phyloP scores from a whole-genome alignment of 2,888 invertebrate genomes.

The Liposcelis brunnea region DNA sequence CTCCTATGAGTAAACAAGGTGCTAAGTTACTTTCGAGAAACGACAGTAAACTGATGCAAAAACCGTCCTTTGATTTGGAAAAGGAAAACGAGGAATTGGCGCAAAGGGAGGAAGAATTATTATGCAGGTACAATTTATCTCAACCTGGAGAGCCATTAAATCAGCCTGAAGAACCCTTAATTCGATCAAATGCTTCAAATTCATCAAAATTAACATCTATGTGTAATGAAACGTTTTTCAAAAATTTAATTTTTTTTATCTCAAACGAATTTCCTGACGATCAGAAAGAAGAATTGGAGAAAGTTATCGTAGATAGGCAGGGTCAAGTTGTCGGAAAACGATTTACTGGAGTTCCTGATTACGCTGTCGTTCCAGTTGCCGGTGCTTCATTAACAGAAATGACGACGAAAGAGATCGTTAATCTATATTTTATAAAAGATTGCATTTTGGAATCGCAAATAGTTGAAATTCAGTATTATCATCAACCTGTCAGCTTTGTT shows the following conservation, averaged over 20 bases:
- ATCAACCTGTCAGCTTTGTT: slow-evolving; percentile 41
- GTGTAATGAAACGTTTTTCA: background rate
- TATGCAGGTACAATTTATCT: background rate
- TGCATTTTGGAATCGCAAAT: slow-evolving; percentile 22
- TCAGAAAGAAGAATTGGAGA: slow-evolving; percentile 19
- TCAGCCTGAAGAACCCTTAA: background rate
- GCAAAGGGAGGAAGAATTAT: background rate
- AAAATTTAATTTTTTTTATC: slow-evolving; percentile 19
- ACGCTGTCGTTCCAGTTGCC: slow-evolving; percentile 40
- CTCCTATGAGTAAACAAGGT: slow-evolving; percentile 42
- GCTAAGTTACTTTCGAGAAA: background rate
- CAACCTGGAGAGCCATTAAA: slow-evolving; percentile 1
- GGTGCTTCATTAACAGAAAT: slow-evolving; percentile 29
- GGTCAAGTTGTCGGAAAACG: slow-evolving; percentile 30
- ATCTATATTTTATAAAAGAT: slow-evolving; percentile 39
- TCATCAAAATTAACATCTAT: background rate
- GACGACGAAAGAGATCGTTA: slow-evolving; percentile 42
- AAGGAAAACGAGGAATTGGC: slow-evolving; percentile 27
- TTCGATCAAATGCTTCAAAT: too few species aligned
- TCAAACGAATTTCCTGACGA: slow-evolving; percentile 25
- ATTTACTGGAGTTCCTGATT: slow-evolving; percentile 41
- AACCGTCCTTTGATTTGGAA: slow-evolving; percentile 23
- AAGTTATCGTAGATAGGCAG: slow-evolving; percentile 28
- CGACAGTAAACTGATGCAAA: background rate
- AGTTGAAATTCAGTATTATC: slow-evolving; percentile 49